These are phyloP conservation scores for Chironomus riparius DNA, from an alignment of 2,888 invertebrate species.

Conservation along the genomic window DNA sequence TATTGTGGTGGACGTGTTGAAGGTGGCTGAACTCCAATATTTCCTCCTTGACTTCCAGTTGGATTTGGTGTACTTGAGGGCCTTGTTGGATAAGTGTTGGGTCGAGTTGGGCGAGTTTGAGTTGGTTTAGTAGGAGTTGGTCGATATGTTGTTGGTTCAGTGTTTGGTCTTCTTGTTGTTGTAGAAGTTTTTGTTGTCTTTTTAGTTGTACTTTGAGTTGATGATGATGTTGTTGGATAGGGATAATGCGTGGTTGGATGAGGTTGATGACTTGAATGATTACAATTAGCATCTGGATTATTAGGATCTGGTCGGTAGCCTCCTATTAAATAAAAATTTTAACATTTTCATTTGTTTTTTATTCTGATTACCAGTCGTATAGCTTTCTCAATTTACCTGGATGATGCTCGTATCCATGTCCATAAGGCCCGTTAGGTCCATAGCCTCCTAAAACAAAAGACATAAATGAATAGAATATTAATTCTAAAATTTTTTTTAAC, in stretches of 20 bases:
- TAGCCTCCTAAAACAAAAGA: constrained; percentile 25
- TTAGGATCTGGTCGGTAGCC: constrained; percentile 32
- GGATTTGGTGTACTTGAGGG: constrained; percentile 13
- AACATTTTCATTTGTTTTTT: constrained; percentile 4
- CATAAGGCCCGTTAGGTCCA: constrained; percentile 36
- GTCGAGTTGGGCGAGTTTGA: not conserved
- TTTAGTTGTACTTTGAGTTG: not conserved
- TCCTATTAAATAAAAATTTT: constrained; percentile 5
- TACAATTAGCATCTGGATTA: not conserved
- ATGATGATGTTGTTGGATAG: not conserved
- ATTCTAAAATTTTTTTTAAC: not conserved
- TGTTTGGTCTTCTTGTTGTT: not conserved
- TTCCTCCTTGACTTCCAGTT: not conserved
- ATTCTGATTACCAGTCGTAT: not conserved
- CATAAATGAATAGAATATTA: not conserved
- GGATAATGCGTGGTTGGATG: not conserved
- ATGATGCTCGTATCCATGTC: constrained; percentile 19
- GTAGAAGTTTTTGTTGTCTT: not conserved
- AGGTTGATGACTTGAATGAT: not conserved
- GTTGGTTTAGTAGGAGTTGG: not conserved
- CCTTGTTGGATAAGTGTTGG: constrained; percentile 11
- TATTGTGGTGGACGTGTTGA: constrained; percentile 30
- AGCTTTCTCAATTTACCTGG: no score
- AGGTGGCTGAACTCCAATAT: constrained; percentile 30
- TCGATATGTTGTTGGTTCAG: not conserved